Evolutionary conservation across 2,888 invertebrate species (phyloP), one percentile per base, ranked within the genome.

Genomic region (Phlogophora meticulosa): DNA sequence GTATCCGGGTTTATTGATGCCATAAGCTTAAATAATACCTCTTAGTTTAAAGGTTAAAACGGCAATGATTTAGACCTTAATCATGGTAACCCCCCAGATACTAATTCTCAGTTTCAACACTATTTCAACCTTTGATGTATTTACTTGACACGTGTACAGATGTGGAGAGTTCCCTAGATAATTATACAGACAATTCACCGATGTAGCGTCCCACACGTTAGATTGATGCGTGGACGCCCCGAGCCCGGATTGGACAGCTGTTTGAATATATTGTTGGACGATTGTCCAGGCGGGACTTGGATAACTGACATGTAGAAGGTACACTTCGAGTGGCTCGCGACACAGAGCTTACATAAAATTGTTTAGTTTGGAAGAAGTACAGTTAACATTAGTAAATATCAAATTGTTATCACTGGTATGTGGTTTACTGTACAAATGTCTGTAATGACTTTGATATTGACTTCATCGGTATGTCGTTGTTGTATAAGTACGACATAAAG

Each of bases 261-360:
- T 52, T 63, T 1, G 32, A 55, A 64, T 22, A 43, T 55, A 43
- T 55, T 64, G 42, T 34, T 34, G 40, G 45, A 42, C 17, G 38
- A 57, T 28, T 58, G 34, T 9, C n/a, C n/a, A 7, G 15, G 10
- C 9, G 4, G 7, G 13, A 43, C 5, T 13, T 42, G 13, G 1
- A 13, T 28, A 28, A 28, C 28, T n/a, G n/a, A 49, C 5, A 42
- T 5, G 5, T 13, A 28, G 63, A 36, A 36, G 36, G 13, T n/a
- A 7, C 51, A 20, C 9, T 53, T 34, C 1, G 28, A 28, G 5
- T 28, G 28, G 28, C 28, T 28, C 28, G 5, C 28, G 28, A 28
- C 28, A n/a, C n/a, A n/a, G n/a, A n/a, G n/a, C n/a, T n/a, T n/a
- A n/a, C n/a, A n/a, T n/a, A n/a, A n/a, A n/a, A n/a, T n/a, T n/a